Evolutionary conservation across 2,888 invertebrate species (phyloP).

Genomic region (Papilio elwesi): DNA sequence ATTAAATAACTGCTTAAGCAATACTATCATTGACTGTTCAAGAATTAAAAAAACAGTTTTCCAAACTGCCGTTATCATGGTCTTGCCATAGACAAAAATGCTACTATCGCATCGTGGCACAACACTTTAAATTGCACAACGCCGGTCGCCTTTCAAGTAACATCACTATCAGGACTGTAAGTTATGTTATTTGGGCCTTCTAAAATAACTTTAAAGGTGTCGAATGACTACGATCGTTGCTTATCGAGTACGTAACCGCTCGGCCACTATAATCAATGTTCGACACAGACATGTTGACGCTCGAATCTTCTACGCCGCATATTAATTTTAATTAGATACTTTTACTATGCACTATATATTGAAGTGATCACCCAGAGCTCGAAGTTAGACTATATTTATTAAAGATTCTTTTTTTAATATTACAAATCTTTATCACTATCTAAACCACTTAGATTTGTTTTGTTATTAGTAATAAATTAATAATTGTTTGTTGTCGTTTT

Average conservation of each 20-base stretch:
- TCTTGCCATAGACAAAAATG: slow-evolving; percentile 57
- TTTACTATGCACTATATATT: background rate
- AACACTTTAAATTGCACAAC: slow-evolving; percentile 72
- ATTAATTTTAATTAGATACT: slow-evolving; percentile 20
- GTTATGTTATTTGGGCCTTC: slow-evolving; percentile 55
- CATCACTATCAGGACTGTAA: slow-evolving; percentile 59
- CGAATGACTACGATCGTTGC: slow-evolving; percentile 61
- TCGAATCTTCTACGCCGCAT: slow-evolving; percentile 41
- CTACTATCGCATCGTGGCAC: slow-evolving; percentile 62
- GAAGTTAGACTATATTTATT: too few species aligned
- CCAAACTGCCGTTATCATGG: slow-evolving; percentile 50
- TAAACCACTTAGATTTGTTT: too few species aligned
- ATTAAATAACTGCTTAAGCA: too few species aligned
- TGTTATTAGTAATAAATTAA: too few species aligned
- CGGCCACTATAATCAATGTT: slow-evolving; percentile 58
- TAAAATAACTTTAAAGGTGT: slow-evolving; percentile 63
- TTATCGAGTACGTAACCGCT: slow-evolving; percentile 64
- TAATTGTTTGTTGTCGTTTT: too few species aligned
- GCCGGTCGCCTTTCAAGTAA: slow-evolving; percentile 64
- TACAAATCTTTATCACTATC: too few species aligned
- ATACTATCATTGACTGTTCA: too few species aligned
- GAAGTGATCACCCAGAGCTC: too few species aligned
- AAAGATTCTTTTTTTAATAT: too few species aligned
- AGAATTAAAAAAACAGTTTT: slow-evolving; percentile 29
- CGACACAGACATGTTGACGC: slow-evolving; percentile 45